A percentile compares a stretch with the other conserved stretches of the same genome.
These are phyloP conservation scores for Napeogenes sylphis DNA, from an alignment of 2,888 invertebrate species.

Conservation along the genomic window DNA sequence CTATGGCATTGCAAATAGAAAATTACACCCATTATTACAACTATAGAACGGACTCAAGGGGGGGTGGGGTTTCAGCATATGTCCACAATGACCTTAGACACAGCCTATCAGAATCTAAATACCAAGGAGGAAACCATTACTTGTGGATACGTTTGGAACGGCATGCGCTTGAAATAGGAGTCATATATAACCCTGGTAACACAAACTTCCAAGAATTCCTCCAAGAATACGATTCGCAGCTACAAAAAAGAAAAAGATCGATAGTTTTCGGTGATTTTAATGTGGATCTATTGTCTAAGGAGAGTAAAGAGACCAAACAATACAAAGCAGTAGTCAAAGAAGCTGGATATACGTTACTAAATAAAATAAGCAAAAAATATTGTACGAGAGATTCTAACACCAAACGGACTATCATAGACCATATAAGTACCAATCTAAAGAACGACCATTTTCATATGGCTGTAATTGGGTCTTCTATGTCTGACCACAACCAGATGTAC, in stretches of 20 bases:
- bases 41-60: constrained; percentile 26
- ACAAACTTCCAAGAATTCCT: constrained; percentile 15
- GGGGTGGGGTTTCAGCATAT: constrained; percentile 35
- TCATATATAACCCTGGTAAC: constrained; percentile 29
- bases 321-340: constrained; percentile 10
- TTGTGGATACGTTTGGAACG: too few relatives aligned
- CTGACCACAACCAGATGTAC: too few relatives aligned
- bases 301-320: not conserved
- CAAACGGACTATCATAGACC: not conserved
- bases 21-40: constrained; percentile 31
- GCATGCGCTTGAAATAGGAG: constrained; percentile 27
- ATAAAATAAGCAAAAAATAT: constrained; percentile 9
- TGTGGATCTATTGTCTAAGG: constrained; percentile 4
- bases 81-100: constrained; percentile 30
- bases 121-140: too few relatives aligned
- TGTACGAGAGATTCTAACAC: not conserved
- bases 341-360: constrained; percentile 7
- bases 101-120: too few relatives aligned
- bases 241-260: constrained; percentile 8
- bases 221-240: not conserved
- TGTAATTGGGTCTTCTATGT: too few relatives aligned
- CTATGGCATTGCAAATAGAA: constrained; percentile 8
- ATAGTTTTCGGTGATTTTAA: constrained; percentile 1
- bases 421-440: not conserved
- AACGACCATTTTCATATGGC: not conserved